Evolutionary conservation across 2,797 vertebrate genomes (phyloP).

Genomic region (Sciaenops ocellatus): DNA sequence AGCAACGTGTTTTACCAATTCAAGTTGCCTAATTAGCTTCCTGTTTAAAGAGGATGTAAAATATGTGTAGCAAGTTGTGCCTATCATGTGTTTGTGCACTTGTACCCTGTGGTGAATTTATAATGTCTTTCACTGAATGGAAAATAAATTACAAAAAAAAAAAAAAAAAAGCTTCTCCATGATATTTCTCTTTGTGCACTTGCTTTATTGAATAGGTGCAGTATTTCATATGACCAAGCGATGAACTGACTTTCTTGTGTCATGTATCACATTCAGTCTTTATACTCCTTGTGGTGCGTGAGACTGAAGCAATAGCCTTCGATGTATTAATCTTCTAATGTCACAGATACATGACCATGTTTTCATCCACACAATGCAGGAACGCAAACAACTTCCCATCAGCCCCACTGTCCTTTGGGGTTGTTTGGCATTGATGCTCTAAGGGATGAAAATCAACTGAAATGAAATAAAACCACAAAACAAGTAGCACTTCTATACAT

Average conservation of each 20-base stretch:
- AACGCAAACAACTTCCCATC: constrained; percentile 12
- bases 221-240: constrained; percentile 2
- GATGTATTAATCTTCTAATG: constrained; percentile 22
- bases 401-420: background rate
- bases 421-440: background rate
- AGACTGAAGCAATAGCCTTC: constrained; percentile 57
- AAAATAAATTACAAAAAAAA: constrained; percentile 27
- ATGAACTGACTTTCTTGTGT: constrained; percentile 34
- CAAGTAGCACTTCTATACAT: background rate
- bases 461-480: background rate
- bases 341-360: constrained; percentile 2
- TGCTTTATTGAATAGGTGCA: constrained; percentile 25
- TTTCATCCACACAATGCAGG: constrained; percentile 24
- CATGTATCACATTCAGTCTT: constrained; percentile 21
- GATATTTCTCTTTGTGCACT: constrained; percentile 21
- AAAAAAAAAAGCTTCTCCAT: constrained; percentile 8
- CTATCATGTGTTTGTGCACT: constrained; percentile 53
- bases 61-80: constrained; percentile 64
- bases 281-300: constrained; percentile 23
- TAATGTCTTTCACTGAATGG: constrained; percentile 45
- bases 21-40: constrained; percentile 73
- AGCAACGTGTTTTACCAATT: constrained; percentile 68
- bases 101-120: constrained; percentile 67
- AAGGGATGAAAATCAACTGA: background rate
- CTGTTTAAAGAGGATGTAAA: constrained; percentile 72